A percentile compares a stretch with the other conserved stretches of the same genome.
These are phyloP conservation scores for Lampris incognitus DNA, from an alignment of 2,113 vertebrate species.

Conservation along the genomic window DNA sequence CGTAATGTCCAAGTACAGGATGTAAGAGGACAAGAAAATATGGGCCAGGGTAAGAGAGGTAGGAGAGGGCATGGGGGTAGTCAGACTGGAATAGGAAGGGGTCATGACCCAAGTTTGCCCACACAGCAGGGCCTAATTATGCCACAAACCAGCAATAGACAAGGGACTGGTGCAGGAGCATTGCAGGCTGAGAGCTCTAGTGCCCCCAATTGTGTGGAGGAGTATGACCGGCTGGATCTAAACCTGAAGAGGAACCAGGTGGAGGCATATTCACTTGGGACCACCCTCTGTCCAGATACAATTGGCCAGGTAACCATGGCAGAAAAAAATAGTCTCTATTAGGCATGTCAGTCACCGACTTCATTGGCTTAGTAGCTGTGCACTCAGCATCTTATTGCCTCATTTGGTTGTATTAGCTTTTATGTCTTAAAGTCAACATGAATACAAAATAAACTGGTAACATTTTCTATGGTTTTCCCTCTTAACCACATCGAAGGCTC, in stretches of 20 bases:
- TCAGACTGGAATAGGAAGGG: conserved; percentile 15
- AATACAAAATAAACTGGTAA: background rate
- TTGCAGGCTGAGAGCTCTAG: conserved; percentile 1
- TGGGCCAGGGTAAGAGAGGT: conserved; percentile 29
- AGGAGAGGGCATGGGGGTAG: conserved; percentile 35
- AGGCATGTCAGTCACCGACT: background rate
- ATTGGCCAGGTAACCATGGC: conserved; percentile 84
- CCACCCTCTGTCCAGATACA: conserved; percentile 72
- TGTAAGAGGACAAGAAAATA: conserved; percentile 8
- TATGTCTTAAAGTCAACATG: no score
- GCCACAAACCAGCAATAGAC: conserved; percentile 6
- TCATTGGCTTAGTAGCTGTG: no score
- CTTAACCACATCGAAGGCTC: conserved; percentile 44
- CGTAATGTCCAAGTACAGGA: background rate
- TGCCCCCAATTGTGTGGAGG: conserved; percentile 74
- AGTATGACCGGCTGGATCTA: conserved; percentile 87
- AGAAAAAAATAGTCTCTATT: background rate
- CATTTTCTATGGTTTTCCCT: background rate
- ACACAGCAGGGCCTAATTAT: conserved; percentile 19
- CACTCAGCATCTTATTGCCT: no score
- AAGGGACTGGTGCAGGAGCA: conserved; percentile 9
- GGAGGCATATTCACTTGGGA: conserved; percentile 64
- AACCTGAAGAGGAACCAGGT: conserved; percentile 84
- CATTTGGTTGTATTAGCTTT: no score
- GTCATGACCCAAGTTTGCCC: conserved; percentile 11